phyloP scores from a whole-genome alignment of 1,140 invertebrate species.

The Neodiprion virginianus region DNA sequence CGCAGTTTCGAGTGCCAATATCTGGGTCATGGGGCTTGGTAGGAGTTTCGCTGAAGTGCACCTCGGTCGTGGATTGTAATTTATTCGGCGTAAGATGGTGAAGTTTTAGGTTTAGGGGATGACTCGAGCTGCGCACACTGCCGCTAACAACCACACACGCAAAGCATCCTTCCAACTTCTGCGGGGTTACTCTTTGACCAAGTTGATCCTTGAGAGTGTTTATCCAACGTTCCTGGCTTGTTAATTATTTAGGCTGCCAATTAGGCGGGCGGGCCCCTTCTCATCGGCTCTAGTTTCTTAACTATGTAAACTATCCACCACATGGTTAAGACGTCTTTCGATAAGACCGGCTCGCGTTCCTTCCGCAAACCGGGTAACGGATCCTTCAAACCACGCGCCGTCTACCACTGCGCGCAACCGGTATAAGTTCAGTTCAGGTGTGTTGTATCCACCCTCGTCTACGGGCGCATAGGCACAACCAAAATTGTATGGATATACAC shows the following conservation, averaged over 20 bases:
- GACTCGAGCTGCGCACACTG: no score
- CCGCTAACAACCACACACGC: not conserved
- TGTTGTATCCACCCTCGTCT: no score
- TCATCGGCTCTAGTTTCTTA: constrained; percentile 31
- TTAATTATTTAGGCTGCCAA: constrained; percentile 6
- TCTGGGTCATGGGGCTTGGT: no score
- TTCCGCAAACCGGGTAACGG: not conserved
- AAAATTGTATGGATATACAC: no score
- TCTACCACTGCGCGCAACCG: not conserved
- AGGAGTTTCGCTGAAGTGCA: no score
- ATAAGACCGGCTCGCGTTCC: constrained; percentile 20
- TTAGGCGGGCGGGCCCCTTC: constrained; percentile 3
- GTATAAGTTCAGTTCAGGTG: no score
- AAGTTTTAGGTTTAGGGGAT: no score
- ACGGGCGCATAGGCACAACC: no score
- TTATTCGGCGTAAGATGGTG: not conserved
- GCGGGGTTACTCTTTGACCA: not conserved
- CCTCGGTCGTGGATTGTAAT: not conserved
- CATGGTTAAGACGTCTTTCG: constrained; percentile 38
- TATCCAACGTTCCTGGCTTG: not conserved
- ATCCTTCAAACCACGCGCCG: not conserved
- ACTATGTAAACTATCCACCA: constrained; percentile 47
- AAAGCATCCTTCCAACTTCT: not conserved
- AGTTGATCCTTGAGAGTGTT: not conserved
- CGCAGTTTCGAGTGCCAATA: no score